A percentile compares a stretch with the other conserved stretches of the same genome.
These are phyloP conservation scores for Priocnemis perturbator DNA, from an alignment of 2,888 invertebrate genomes.

Conservation along the genomic window DNA sequence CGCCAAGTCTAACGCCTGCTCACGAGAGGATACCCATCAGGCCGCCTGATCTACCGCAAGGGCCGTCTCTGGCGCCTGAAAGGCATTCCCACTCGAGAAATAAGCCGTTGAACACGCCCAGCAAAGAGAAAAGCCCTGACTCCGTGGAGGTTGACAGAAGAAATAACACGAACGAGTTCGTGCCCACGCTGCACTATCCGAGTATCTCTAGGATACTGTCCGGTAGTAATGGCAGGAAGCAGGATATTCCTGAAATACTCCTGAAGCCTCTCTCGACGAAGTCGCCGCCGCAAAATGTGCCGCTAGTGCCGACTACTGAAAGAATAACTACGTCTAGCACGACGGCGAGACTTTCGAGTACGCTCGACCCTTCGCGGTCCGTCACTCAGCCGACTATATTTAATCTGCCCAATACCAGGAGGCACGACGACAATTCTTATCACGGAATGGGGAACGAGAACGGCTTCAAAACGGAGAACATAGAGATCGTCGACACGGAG, in stretches of 20 bases:
- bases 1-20: slow-evolving; percentile 87
- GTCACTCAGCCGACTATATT: slow-evolving; percentile 71
- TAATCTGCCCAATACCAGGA: slow-evolving; percentile 68
- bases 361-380: slow-evolving; percentile 41
- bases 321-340: slow-evolving; percentile 51
- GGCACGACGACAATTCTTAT: slow-evolving; percentile 60
- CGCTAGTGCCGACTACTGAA: slow-evolving; percentile 74
- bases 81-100: slow-evolving; percentile 60
- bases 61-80: slow-evolving; percentile 58
- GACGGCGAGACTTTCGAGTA: slow-evolving; percentile 38
- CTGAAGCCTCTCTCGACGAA: slow-evolving; percentile 75
- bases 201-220: slow-evolving; percentile 90
- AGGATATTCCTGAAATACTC: slow-evolving; percentile 87
- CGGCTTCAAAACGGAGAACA: slow-evolving; percentile 64
- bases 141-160: slow-evolving; percentile 54
- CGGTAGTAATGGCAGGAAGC: slow-evolving; percentile 89
- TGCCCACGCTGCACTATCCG: slow-evolving; percentile 85
- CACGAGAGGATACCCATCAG: slow-evolving; percentile 90
- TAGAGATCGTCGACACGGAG: slow-evolving; percentile 69
- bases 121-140: slow-evolving; percentile 54
- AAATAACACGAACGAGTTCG: slow-evolving; percentile 78
- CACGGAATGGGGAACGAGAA: slow-evolving; percentile 57
- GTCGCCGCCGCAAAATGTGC: slow-evolving; percentile 71
- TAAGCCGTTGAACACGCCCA: slow-evolving; percentile 60
- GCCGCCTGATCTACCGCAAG: slow-evolving; percentile 79